Conservation (phyloP, 2,113 vertebrate genomes). For the Limnothrissa miodon region DNA sequence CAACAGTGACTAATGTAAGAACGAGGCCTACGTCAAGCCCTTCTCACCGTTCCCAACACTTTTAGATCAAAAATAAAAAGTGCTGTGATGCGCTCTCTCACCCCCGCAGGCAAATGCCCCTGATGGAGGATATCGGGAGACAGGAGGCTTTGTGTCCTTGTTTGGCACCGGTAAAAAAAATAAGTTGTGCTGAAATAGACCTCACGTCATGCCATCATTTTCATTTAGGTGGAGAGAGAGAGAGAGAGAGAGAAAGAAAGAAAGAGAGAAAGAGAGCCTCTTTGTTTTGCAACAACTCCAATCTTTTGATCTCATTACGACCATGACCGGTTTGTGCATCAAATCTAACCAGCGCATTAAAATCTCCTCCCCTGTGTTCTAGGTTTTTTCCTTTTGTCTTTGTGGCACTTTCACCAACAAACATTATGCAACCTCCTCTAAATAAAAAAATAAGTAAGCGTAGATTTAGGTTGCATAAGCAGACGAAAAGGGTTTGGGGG, state of each 20-base stretch:
- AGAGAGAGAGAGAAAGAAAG: too few species aligned
- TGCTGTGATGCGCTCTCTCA: neutral
- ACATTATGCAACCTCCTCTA: neutral
- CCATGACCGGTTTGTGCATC: neutral
- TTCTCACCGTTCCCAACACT: neutral
- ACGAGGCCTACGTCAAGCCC: neutral
- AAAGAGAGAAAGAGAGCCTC: too few species aligned
- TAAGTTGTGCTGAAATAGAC: neutral
- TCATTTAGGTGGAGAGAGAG: too few species aligned
- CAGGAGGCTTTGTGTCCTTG: neutral
- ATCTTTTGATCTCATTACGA: neutral
- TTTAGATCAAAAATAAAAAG: neutral
- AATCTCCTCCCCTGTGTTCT: neutral
- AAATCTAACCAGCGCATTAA: neutral
- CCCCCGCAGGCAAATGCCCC: neutral
- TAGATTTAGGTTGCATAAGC: constrained; percentile 4
- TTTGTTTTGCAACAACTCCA: neutral
- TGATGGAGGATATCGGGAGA: neutral
- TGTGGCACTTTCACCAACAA: neutral
- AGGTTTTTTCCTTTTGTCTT: neutral
- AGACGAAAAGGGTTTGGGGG: neutral
- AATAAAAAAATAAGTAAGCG: neutral
- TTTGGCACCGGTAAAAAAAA: neutral
- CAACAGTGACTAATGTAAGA: neutral
- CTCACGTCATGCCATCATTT: neutral